Evolutionary conservation across 2,113 vertebrate genomes (phyloP).

Genomic region (Aphelocoma coerulescens): DNA sequence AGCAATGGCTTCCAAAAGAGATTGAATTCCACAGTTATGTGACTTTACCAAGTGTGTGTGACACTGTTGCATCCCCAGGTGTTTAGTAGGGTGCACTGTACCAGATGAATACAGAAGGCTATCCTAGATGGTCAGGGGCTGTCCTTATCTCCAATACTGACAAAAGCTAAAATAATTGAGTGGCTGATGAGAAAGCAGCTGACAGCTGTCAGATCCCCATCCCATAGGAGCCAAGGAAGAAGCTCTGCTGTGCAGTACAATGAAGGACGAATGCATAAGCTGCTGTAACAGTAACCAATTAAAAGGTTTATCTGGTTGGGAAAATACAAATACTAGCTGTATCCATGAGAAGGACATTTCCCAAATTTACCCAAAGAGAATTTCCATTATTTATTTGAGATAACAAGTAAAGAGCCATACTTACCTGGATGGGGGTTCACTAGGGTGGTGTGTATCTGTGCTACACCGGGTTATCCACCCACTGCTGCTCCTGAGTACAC

Average conservation of each 20-base stretch:
- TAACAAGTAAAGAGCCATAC: not conserved
- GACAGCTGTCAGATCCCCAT: not conserved
- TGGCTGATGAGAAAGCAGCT: slow-evolving; percentile 31
- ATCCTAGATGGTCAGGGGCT: not conserved
- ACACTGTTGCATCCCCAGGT: not conserved
- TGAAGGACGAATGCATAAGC: not conserved
- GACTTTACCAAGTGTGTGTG: not conserved
- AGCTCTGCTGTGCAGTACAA: not conserved
- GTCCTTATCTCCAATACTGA: not conserved
- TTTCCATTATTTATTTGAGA: not conserved
- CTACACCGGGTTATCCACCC: accelerated
- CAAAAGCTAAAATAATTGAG: not conserved
- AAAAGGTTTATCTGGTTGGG: not conserved
- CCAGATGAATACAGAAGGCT: slow-evolving; percentile 20
- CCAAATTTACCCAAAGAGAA: not conserved
- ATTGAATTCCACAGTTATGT: not conserved
- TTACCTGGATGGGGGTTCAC: not conserved
- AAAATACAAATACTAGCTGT: not conserved
- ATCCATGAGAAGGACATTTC: not conserved
- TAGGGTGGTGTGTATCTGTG: not conserved
- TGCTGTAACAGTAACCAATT: not conserved
- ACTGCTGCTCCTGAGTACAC: not conserved
- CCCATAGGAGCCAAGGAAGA: not conserved
- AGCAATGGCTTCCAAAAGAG: slow-evolving; percentile 40
- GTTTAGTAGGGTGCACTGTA: slow-evolving; percentile 1